Evolutionary conservation across 2,888 invertebrate species (phyloP).

Genomic region (Antheraea yamamai): DNA sequence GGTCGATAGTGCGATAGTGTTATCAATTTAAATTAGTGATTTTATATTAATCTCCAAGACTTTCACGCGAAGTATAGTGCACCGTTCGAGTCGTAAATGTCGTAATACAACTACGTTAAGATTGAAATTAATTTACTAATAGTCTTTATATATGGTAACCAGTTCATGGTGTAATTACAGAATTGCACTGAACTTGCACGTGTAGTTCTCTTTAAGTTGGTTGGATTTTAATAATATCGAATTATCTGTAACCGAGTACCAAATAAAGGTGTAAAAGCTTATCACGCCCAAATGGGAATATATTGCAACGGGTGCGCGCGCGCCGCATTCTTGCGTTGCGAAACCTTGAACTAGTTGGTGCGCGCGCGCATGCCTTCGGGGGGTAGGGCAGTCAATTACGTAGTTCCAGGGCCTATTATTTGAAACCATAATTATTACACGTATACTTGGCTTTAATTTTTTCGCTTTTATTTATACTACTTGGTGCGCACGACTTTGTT

Average conservation of each 20-base stretch:
- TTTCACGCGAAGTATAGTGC: too few species aligned
- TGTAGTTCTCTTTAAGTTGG: background rate
- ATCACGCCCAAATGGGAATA: constrained; percentile 11
- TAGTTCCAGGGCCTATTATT: too few species aligned
- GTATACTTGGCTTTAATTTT: too few species aligned
- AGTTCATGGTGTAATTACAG: background rate
- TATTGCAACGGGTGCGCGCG: constrained; percentile 30
- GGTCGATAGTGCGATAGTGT: too few species aligned
- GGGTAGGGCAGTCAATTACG: background rate
- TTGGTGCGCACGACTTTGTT: too few species aligned
- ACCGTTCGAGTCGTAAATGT: too few species aligned
- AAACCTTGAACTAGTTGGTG: constrained; percentile 58
- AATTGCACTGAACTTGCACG: background rate
- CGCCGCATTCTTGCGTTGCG: constrained; percentile 37
- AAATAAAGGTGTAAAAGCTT: constrained; percentile 7
- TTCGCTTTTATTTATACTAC: too few species aligned
- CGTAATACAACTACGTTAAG: background rate
- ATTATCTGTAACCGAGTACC: background rate
- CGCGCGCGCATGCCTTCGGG: constrained; percentile 35
- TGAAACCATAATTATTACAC: too few species aligned
- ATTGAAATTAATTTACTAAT: background rate
- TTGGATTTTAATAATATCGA: background rate
- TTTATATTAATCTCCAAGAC: too few species aligned
- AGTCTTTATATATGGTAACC: background rate
- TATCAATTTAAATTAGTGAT: too few species aligned